phyloP scores from a whole-genome alignment of 2,888 invertebrate genomes.

The Lymantria dispar region DNA sequence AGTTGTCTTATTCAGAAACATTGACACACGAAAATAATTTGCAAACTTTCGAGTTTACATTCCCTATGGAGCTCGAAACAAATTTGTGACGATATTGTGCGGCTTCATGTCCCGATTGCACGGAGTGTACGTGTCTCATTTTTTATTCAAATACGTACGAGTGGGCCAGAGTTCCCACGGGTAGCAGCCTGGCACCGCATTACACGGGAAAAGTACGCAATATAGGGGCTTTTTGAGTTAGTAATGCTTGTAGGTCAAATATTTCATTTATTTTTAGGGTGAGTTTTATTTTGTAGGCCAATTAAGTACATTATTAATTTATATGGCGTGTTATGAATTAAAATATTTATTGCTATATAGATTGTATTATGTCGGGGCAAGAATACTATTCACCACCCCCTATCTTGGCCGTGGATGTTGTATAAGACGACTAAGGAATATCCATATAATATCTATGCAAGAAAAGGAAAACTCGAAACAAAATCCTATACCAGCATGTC shows the following conservation, averaged over 20 bases:
- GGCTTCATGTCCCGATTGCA: slow-evolving; percentile 8
- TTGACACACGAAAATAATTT: neutral
- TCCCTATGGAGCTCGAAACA: slow-evolving; percentile 5
- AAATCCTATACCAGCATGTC: too few species aligned
- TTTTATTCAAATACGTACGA: slow-evolving; percentile 40
- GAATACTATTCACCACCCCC: too few species aligned
- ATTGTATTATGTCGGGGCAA: too few species aligned
- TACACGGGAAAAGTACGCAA: slow-evolving; percentile 19
- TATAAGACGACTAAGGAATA: too few species aligned
- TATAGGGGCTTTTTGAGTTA: slow-evolving; percentile 11
- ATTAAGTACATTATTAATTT: too few species aligned
- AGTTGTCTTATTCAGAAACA: neutral
- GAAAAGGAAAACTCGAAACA: too few species aligned
- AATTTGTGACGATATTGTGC: slow-evolving; percentile 9
- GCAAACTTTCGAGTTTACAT: neutral
- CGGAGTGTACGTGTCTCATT: slow-evolving; percentile 27
- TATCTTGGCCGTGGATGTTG: too few species aligned
- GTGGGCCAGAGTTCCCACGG: slow-evolving; percentile 38
- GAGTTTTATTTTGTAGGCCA: neutral
- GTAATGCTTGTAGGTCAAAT: slow-evolving; percentile 19
- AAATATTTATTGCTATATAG: too few species aligned
- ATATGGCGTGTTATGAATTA: too few species aligned
- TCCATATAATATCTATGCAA: too few species aligned
- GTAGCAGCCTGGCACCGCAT: slow-evolving; percentile 38
- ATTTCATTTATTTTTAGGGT: neutral